These are phyloP conservation scores for Stenodema calcarata DNA, from an alignment of 2,888 invertebrate genomes.

Conservation along the genomic window DNA sequence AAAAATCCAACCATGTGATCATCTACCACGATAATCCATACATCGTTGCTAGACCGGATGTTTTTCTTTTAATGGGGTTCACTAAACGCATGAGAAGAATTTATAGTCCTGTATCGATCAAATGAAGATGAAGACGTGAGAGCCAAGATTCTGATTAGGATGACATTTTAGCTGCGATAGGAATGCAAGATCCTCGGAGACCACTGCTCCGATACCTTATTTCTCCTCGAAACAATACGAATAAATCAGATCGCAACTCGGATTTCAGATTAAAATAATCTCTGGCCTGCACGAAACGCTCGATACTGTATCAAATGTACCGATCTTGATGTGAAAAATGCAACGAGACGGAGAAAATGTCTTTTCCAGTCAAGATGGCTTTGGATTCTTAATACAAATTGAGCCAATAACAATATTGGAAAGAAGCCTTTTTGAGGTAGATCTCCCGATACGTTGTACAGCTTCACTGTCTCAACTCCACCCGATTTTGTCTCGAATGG, in stretches of 20 bases:
- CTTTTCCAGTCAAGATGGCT: not conserved
- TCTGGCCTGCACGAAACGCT: not conserved
- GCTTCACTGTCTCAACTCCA: not conserved
- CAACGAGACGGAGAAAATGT: not conserved
- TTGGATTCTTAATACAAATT: not conserved
- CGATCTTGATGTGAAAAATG: not conserved
- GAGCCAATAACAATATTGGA: not conserved
- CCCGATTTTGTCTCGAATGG: not conserved
- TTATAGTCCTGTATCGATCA: not conserved
- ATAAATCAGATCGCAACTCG: not conserved
- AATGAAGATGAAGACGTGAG: constrained; percentile 1
- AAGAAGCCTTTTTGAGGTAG: not conserved
- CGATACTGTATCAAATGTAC: constrained; percentile 4
- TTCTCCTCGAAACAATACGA: not conserved
- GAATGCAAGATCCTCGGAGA: not conserved
- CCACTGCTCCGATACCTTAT: not conserved
- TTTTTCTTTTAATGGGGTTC: not conserved
- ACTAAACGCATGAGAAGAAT: not conserved
- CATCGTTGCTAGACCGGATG: no score
- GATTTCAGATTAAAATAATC: not conserved
- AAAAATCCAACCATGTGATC: no score
- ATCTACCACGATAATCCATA: no score
- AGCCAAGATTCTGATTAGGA: not conserved
- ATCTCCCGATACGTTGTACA: not conserved
- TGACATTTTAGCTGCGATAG: not conserved